Evolutionary conservation across 1,140 invertebrate genomes (phyloP).

Genomic region (Drosophila kurseongensis): DNA sequence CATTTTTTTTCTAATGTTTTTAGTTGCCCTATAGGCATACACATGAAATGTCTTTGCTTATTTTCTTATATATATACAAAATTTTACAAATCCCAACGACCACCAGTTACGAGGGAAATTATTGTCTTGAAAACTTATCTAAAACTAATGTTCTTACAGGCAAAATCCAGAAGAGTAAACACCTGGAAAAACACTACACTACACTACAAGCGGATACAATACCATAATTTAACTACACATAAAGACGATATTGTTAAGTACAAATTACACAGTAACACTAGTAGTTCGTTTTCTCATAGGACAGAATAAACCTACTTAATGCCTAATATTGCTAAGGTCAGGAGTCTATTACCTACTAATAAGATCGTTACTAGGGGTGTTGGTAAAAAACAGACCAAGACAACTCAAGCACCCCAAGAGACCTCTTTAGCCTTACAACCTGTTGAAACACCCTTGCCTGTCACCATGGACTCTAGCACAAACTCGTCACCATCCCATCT

Average conservation of each 20-base stretch:
- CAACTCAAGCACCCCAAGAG: background rate
- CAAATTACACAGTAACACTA: too few species aligned
- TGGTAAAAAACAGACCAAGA: conserved; percentile 1
- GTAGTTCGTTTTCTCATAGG: too few species aligned
- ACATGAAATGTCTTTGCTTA: conserved; percentile 1
- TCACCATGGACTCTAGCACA: background rate
- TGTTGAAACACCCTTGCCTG: background rate
- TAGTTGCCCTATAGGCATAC: background rate
- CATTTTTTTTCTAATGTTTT: too few species aligned
- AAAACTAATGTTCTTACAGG: background rate
- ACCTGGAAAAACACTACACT: too few species aligned
- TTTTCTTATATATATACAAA: background rate
- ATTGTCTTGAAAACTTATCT: background rate
- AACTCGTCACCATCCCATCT: conserved; percentile 2
- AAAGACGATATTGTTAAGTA: too few species aligned
- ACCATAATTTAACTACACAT: too few species aligned
- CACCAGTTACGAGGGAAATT: conserved; percentile 1
- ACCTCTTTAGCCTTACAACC: background rate
- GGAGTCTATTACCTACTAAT: background rate
- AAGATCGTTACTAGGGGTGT: background rate
- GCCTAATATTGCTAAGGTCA: background rate
- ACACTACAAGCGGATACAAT: too few species aligned
- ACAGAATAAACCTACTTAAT: too few species aligned
- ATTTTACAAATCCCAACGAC: background rate
- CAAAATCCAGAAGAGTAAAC: background rate